Evolutionary conservation across 2,113 vertebrate genomes (phyloP).

Genomic region (Mastomys coucha): DNA sequence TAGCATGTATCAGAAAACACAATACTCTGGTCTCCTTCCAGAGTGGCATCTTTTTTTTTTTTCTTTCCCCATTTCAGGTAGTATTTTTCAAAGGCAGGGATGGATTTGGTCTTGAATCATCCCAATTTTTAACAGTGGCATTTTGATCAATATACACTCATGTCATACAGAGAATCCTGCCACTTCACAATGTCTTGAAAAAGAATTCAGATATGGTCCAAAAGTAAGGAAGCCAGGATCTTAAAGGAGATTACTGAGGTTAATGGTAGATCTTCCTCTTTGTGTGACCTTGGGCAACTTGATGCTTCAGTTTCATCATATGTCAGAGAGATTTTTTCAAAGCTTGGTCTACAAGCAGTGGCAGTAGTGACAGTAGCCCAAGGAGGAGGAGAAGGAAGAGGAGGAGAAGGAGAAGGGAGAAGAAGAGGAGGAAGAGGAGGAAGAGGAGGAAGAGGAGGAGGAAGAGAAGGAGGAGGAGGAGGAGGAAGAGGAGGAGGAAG

Average conservation of each 20-base stretch:
- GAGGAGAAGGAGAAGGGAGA: not conserved
- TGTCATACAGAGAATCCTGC: not conserved
- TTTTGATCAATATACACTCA: not conserved
- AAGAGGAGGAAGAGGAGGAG: not conserved
- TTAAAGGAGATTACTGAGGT: not conserved
- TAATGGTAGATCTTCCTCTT: not conserved
- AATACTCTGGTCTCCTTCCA: not conserved
- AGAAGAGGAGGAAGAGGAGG: not conserved
- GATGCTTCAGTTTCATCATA: not conserved
- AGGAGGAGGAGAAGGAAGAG: not conserved
- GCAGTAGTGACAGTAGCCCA: not conserved
- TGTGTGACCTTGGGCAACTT: not conserved
- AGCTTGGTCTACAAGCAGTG: not conserved
- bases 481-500: not conserved
- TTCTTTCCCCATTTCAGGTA: constrained; percentile 6
- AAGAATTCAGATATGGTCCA: not conserved
- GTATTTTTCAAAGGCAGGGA: not conserved
- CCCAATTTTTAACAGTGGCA: not conserved
- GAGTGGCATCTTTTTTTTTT: not conserved
- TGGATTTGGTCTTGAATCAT: constrained; percentile 21
- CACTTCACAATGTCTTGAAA: not conserved
- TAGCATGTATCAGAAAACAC: not conserved
- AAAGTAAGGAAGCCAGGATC: not conserved
- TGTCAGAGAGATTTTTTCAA: not conserved
- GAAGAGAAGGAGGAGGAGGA: not conserved